These are phyloP conservation scores for Neodon shergylaensis DNA, from an alignment of 2,113 vertebrate genomes.

Conservation along the genomic window DNA sequence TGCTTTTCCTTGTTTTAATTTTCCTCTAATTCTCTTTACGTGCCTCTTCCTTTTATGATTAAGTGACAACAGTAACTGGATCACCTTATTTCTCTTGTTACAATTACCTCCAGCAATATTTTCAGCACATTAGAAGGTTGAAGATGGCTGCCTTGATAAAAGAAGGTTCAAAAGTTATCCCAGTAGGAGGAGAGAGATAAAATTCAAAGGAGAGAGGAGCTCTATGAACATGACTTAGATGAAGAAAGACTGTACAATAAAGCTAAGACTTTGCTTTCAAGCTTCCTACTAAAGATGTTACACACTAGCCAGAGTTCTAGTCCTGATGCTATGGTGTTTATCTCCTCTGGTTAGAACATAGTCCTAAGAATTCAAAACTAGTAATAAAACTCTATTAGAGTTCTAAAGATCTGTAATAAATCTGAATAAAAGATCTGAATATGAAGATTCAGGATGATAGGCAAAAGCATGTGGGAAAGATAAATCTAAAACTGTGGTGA, in stretches of 20 bases:
- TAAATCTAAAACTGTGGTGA: background rate
- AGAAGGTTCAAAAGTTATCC: background rate
- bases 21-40: background rate
- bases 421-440: background rate
- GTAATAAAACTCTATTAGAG: background rate
- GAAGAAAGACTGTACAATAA: background rate
- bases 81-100: background rate
- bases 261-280: background rate
- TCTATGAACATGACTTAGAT: background rate
- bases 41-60: background rate
- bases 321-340: background rate
- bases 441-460: background rate
- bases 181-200: background rate
- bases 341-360: background rate
- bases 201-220: background rate
- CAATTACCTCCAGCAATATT: background rate
- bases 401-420: background rate
- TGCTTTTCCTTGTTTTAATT: background rate
- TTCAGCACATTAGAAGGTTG: background rate
- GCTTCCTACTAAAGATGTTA: background rate
- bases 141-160: background rate
- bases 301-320: background rate
- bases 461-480: background rate
- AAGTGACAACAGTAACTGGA: background rate
- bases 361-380: background rate